Evolutionary conservation across 2,113 vertebrate species (phyloP).

Genomic region (Albula glossodonta): DNA sequence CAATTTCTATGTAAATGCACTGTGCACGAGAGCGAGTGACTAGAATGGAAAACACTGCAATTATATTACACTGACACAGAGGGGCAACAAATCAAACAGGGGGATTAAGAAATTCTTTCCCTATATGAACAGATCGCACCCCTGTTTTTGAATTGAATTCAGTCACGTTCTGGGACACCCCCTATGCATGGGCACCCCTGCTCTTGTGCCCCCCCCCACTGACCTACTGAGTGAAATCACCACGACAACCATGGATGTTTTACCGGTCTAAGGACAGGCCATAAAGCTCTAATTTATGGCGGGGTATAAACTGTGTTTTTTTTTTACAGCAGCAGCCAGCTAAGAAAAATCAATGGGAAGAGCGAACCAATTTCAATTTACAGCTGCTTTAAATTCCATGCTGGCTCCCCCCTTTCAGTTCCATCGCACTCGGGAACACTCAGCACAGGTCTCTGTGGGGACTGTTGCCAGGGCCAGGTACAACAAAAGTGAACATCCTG

Average conservation of each 20-base stretch:
- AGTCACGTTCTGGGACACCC: conserved; percentile 9
- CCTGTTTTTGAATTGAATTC: not conserved
- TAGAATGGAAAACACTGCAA: conserved; percentile 22
- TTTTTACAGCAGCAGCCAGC: conserved; percentile 21
- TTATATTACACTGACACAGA: conserved; percentile 20
- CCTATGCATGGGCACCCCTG: not conserved
- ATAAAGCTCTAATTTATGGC: conserved; percentile 41
- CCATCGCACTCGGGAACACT: not conserved
- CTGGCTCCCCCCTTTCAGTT: conserved; percentile 9
- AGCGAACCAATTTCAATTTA: conserved; percentile 36
- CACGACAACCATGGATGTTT: not conserved
- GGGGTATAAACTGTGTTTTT: conserved; percentile 12
- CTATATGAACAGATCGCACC: not conserved
- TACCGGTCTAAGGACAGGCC: conserved; percentile 21
- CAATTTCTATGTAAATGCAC: conserved; percentile 44
- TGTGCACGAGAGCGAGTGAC: conserved; percentile 14
- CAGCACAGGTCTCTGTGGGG: conserved; percentile 28
- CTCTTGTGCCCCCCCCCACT: not conserved
- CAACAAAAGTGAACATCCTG: not conserved
- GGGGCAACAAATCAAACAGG: conserved; percentile 32
- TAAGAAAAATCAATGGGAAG: conserved; percentile 33
- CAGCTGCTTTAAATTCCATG: conserved; percentile 29
- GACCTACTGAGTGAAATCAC: conserved; percentile 23
- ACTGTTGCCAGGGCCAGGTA: not conserved
- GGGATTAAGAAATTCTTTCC: conserved; percentile 11